Conservation (phyloP, 2,888 invertebrate genomes). For the Eupeodes latifasciatus region DNA sequence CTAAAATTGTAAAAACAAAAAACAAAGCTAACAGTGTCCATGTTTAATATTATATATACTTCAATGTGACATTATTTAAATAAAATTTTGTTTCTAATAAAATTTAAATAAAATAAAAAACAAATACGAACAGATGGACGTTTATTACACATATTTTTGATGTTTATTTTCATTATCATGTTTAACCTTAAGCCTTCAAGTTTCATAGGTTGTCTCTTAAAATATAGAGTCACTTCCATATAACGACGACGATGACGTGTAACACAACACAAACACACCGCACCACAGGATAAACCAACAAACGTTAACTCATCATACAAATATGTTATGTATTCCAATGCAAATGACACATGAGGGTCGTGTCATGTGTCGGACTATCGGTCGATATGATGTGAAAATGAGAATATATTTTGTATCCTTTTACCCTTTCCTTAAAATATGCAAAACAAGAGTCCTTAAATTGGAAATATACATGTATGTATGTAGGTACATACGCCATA, state of each 20-base stretch:
- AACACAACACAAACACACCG: not conserved
- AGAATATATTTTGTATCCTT: constrained; percentile 32
- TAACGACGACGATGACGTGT: not conserved
- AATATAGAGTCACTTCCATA: constrained; percentile 1
- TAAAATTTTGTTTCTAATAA: constrained; percentile 68
- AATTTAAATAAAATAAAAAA: constrained; percentile 33
- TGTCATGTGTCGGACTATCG: not conserved
- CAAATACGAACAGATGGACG: constrained; percentile 38
- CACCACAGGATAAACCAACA: not conserved
- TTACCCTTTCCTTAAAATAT: constrained; percentile 7
- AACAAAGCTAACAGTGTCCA: constrained; percentile 41
- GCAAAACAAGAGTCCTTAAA: constrained; percentile 20
- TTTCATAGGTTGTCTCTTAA: not conserved
- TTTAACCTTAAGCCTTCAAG: not conserved
- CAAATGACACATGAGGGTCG: constrained; percentile 20
- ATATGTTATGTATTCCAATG: constrained; percentile 1
- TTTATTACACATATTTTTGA: constrained; percentile 7
- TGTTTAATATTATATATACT: constrained; percentile 29
- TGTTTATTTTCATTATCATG: not conserved
- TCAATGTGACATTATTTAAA: constrained; percentile 61
- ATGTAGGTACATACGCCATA: not conserved
- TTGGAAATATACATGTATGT: too few species aligned
- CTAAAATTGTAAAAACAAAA: constrained; percentile 5
- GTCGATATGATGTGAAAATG: constrained; percentile 20
- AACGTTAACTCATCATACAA: not conserved